Percentiles rank a stretch among this genome's conserved stretches.
These are phyloP conservation scores for Cybosia mesomella DNA, from an alignment of 2,888 invertebrate genomes.

Conservation along the genomic window DNA sequence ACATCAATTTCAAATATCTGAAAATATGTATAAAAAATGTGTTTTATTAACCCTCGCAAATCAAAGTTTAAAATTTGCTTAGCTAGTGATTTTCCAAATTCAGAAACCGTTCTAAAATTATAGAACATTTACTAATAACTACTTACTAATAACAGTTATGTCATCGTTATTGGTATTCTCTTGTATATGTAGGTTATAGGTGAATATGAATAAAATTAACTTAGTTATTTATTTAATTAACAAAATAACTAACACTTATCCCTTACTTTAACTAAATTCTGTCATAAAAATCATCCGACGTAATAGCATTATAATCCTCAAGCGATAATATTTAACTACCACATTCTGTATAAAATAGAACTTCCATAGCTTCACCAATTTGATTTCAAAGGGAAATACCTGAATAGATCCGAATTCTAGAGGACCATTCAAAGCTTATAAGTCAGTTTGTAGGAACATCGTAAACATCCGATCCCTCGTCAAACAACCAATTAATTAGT, in stretches of 20 bases:
- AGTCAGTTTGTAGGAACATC: slow-evolving; percentile 42
- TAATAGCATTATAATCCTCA: background rate
- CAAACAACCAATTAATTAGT: slow-evolving; percentile 60
- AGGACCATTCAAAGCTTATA: slow-evolving; percentile 26
- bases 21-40: background rate
- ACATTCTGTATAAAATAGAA: slow-evolving; percentile 3
- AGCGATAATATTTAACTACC: background rate
- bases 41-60: background rate
- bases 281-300: background rate
- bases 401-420: slow-evolving; percentile 29
- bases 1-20: background rate
- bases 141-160: background rate
- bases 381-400: slow-evolving; percentile 17
- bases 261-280: background rate
- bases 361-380: slow-evolving; percentile 15
- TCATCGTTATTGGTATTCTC: background rate
- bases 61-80: background rate
- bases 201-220: background rate
- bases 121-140: background rate
- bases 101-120: background rate
- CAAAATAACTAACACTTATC: background rate
- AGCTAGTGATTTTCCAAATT: background rate
- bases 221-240: background rate
- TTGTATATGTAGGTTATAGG: background rate
- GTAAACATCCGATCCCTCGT: slow-evolving; percentile 49